A percentile compares a stretch with the other conserved stretches of the same genome.
phyloP scores from a whole-genome alignment of 2,797 vertebrate species.

The Gobio occitaniae region DNA sequence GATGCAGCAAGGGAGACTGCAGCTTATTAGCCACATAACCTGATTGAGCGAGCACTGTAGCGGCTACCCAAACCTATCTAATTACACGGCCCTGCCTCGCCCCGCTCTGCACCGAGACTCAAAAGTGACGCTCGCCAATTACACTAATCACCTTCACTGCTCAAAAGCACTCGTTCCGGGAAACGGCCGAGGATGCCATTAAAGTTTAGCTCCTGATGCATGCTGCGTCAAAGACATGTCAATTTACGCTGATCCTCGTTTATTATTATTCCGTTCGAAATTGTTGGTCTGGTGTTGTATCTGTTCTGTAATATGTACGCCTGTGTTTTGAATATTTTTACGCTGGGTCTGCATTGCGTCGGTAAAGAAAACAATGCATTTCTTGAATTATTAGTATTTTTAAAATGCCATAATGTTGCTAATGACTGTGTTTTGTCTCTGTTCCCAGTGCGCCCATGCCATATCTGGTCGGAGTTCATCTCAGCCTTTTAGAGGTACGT shows the following conservation, averaged over 20 bases:
- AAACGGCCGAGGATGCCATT: conserved; percentile 63
- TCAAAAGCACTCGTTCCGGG: conserved; percentile 67
- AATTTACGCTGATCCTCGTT: conserved; percentile 36
- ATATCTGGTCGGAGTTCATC: conserved; percentile 96
- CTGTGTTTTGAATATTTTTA: background rate
- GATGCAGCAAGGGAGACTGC: conserved; percentile 54
- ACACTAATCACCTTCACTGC: conserved; percentile 64
- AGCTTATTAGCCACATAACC: conserved; percentile 68
- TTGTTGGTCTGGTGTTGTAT: background rate
- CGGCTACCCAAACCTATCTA: conserved; percentile 65
- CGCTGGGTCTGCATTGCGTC: background rate
- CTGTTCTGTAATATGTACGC: background rate
- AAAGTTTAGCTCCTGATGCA: conserved; percentile 57
- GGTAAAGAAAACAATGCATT: background rate
- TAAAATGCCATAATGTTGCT: conserved; percentile 42
- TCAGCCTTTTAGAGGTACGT: conserved; percentile 95
- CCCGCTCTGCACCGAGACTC: conserved; percentile 61
- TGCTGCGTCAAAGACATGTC: conserved; percentile 21
- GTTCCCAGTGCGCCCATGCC: conserved; percentile 94
- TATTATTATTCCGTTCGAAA: background rate
- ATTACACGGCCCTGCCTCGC: conserved; percentile 53
- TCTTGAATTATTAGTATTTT: background rate
- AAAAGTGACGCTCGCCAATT: conserved; percentile 66
- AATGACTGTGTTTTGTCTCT: conserved; percentile 62
- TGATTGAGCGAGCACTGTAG: conserved; percentile 70